Evolutionary conservation across 2,113 vertebrate species (phyloP).

Genomic region (Myiopsitta monachus): DNA sequence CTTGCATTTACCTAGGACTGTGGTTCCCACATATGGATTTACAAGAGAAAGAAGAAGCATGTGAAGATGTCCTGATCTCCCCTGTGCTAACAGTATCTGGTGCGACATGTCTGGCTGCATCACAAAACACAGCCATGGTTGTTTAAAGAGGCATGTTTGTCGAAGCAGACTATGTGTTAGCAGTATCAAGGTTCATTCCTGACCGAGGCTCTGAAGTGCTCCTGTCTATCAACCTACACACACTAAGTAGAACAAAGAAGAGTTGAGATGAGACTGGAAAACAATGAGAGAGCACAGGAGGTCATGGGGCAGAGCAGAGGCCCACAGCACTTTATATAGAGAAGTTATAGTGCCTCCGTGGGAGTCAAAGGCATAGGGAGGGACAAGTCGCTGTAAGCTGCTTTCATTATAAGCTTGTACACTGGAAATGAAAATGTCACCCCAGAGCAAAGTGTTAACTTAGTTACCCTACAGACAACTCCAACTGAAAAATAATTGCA

Average conservation of each 20-base stretch:
- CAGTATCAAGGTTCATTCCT: background rate
- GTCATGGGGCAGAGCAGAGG: background rate
- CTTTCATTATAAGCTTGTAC: background rate
- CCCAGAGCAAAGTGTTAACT: background rate
- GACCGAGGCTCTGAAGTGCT: background rate
- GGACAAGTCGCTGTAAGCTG: background rate
- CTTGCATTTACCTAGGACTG: background rate
- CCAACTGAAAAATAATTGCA: background rate
- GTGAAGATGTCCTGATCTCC: background rate
- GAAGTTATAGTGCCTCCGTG: background rate
- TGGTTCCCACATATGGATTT: background rate
- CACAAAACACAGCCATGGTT: background rate
- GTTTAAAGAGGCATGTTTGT: background rate
- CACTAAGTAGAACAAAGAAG: background rate
- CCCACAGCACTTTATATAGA: background rate
- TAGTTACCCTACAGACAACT: background rate
- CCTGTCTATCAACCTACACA: background rate
- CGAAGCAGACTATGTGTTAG: background rate
- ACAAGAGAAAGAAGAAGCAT: background rate
- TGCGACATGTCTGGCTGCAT: background rate
- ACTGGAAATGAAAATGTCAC: constrained; percentile 9
- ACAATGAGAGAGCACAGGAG: background rate
- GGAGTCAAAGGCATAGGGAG: background rate
- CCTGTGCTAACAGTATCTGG: background rate
- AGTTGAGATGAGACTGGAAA: background rate